phyloP scores from a whole-genome alignment of 2,797 vertebrate species.

The Poecilia wingei region DNA sequence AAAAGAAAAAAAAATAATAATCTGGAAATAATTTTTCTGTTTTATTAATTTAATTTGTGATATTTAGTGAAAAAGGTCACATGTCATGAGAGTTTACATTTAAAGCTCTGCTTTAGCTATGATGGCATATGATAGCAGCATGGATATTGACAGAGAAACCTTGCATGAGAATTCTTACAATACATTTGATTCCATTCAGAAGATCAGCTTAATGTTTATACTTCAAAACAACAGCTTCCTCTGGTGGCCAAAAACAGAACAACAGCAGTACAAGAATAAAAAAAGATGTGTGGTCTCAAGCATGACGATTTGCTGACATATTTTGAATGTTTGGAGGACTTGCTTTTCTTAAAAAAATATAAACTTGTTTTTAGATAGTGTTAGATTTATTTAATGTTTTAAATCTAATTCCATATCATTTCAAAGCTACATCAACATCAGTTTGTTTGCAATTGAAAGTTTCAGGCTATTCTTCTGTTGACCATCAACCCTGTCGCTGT shows the following conservation, averaged over 20 bases:
- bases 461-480: not conserved
- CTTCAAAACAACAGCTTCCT: slow-evolving; percentile 48
- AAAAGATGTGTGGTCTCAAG: slow-evolving; percentile 23
- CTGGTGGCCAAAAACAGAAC: slow-evolving; percentile 51
- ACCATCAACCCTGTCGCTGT: not conserved
- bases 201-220: not conserved
- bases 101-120: not conserved
- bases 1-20: too few relatives aligned
- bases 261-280: slow-evolving; percentile 9
- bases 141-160: not conserved
- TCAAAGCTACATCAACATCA: not conserved
- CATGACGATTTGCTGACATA: not conserved
- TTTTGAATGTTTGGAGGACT: not conserved
- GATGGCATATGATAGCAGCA: not conserved
- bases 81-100: not conserved
- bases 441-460: not conserved
- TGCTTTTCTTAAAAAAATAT: not conserved
- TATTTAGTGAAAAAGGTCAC: not conserved
- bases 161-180: not conserved
- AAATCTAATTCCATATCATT: not conserved
- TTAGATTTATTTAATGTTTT: not conserved
- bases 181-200: not conserved
- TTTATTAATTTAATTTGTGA: not conserved
- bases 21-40: not conserved
- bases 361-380: not conserved